Evolutionary conservation across 2,797 vertebrate species (phyloP).

Genomic region (Esox lucius): DNA sequence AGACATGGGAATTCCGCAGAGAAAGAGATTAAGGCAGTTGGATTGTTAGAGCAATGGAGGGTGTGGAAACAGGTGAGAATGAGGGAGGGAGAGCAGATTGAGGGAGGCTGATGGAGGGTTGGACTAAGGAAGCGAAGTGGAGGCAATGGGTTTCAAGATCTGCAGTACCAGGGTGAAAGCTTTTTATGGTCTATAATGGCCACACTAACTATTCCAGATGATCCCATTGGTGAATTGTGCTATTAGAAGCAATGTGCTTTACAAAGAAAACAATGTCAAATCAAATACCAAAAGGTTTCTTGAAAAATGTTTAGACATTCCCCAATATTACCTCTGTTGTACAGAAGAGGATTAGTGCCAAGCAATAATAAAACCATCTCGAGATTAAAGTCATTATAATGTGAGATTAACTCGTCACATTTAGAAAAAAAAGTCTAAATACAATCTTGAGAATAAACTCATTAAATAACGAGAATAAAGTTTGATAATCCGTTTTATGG

Average conservation of each 20-base stretch:
- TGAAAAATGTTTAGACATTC: too few relatives aligned
- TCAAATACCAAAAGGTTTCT: too few relatives aligned
- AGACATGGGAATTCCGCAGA: background rate
- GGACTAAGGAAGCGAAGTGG: background rate
- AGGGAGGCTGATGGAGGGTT: background rate
- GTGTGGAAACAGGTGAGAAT: background rate
- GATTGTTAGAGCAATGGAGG: background rate
- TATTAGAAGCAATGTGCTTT: background rate
- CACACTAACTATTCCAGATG: background rate
- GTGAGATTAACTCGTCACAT: too few relatives aligned
- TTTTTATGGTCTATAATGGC: constrained; percentile 21
- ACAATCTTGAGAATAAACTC: too few relatives aligned
- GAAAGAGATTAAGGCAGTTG: background rate
- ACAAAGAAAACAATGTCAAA: too few relatives aligned
- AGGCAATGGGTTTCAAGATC: constrained; percentile 6
- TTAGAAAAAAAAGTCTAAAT: too few relatives aligned
- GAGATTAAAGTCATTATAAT: too few relatives aligned
- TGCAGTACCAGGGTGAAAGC: constrained; percentile 27
- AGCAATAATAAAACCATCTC: too few relatives aligned
- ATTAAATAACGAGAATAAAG: too few relatives aligned
- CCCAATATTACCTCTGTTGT: too few relatives aligned
- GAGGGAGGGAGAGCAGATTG: background rate
- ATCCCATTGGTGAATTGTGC: constrained; percentile 14
- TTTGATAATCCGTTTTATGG: too few relatives aligned
- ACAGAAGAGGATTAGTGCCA: too few relatives aligned